Evolutionary conservation across 1,140 invertebrate genomes (phyloP).

Genomic region (Agraylea sexmaculata): DNA sequence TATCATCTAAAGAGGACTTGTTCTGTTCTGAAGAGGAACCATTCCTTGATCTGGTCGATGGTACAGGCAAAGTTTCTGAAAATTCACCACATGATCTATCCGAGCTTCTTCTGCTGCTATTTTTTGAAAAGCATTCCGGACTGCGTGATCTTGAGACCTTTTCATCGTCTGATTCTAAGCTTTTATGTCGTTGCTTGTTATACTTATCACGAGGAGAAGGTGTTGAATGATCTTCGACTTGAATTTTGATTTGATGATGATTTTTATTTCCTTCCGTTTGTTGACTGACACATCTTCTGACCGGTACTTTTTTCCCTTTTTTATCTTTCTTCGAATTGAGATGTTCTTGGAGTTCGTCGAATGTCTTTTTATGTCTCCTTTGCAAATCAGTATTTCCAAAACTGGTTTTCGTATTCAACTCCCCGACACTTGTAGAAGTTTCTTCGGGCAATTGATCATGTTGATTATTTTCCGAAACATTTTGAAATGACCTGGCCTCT

Average conservation of each 20-base stretch:
- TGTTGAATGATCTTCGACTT: conserved; percentile 21
- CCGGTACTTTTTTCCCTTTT: conserved; percentile 12
- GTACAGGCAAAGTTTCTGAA: conserved; percentile 24
- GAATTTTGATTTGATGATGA: conserved; percentile 19
- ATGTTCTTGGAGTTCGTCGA: conserved; percentile 20
- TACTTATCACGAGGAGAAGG: conserved; percentile 16
- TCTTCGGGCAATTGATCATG: conserved; percentile 12
- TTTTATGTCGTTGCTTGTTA: conserved; percentile 18
- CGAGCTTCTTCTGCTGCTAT: conserved; percentile 11
- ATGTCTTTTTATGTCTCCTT: conserved; percentile 19
- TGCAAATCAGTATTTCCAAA: conserved; percentile 16
- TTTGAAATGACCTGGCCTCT: conserved; percentile 20
- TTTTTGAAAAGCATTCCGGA: conserved; percentile 18
- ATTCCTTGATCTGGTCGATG: conserved; percentile 32
- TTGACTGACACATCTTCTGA: conserved; percentile 19
- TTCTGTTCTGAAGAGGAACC: conserved; percentile 19
- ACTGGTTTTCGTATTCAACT: conserved; percentile 16
- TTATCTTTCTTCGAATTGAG: conserved; percentile 15
- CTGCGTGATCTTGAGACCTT: conserved; percentile 14
- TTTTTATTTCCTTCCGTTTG: conserved; percentile 16
- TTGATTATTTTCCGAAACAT: conserved; percentile 15
- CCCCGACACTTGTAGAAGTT: conserved; percentile 16
- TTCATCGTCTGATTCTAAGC: conserved; percentile 17
- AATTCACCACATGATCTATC: conserved; percentile 11
- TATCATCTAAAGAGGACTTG: conserved; percentile 24